Base-by-base conservation (phyloP, 2,113 vertebrate genomes). In the Rhipidura dahli region DNA sequence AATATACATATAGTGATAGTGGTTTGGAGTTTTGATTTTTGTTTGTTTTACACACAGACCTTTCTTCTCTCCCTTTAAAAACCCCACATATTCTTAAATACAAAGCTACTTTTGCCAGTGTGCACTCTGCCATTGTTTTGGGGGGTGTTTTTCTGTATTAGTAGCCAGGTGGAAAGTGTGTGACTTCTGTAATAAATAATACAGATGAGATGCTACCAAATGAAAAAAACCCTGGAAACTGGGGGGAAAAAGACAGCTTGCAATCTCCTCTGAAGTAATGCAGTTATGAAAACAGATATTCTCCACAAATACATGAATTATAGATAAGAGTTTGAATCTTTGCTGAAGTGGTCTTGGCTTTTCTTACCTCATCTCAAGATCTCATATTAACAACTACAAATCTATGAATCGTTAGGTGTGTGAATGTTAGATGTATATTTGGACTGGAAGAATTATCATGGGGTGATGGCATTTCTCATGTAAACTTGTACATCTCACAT, bases 281-380 rank as follows among this genome's bases (percentile, higher is more conserved):
- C 19, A 50, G 57, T 65, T 93, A 69, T 10, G 31, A 72, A 95
- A 94, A 69, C 7, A 85, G 87, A 90, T n/a, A 10, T 37, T 39
- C 14, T 40, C 8, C 10, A 28, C 4, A 39, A 53, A 66, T 56
- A 37, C 5, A 40, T 57, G 37, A 87, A 81, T 81, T 89, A 80
- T 47, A 3, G 17, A 33, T 68, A 56, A 56, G 23, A 27, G 7
- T 69, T 56, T 45, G 50, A 56, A 15, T 73, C 57, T 93, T 66
- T 53, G 49, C 27, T 77, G 51, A 31, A 68, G 28, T 23, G 17
- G 21, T 71, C 75, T 33, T 65, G 15, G 7, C 42, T 68, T 54
- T 89, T 89, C 50, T 85, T 72, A 56, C 8, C 6, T 23, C 6
- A 2, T 45, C 49, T 68, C 13, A 40, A n/a, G 76, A 37, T 60